A percentile compares a stretch with the other conserved stretches of the same genome.
Evolutionary conservation across 2,888 invertebrate species (phyloP).

Genomic region (Drosophila meridionalis): DNA sequence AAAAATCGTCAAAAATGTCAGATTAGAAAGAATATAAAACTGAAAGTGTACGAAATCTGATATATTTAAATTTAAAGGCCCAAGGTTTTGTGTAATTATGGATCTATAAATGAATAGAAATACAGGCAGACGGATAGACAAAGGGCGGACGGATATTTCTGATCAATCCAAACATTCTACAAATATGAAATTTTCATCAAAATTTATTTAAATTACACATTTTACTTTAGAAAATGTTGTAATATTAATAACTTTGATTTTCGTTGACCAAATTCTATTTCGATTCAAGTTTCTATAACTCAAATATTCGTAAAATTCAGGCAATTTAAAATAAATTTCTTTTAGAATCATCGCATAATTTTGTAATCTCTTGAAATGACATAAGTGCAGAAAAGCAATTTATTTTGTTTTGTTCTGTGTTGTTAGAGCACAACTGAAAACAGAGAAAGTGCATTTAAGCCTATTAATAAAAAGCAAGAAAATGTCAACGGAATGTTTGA

Average conservation of each 20-base stretch:
- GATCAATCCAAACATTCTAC: no score
- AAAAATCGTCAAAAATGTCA: neutral
- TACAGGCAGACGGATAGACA: no score
- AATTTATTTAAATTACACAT: no score
- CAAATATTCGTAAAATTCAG: neutral
- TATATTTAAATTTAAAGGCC: no score
- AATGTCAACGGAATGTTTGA: slow-evolving; percentile 51
- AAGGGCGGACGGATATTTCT: no score
- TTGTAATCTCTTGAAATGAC: neutral
- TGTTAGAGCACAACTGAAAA: neutral
- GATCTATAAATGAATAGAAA: no score
- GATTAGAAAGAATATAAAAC: no score
- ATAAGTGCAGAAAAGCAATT: neutral
- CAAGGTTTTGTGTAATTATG: no score
- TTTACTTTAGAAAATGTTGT: no score
- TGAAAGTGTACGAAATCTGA: no score
- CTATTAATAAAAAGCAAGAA: slow-evolving; percentile 62
- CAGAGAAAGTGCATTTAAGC: slow-evolving; percentile 48
- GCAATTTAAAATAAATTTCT: neutral
- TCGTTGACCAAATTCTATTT: neutral
- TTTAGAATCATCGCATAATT: neutral
- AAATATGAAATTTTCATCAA: no score
- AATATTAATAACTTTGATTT: no score
- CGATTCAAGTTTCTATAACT: neutral
- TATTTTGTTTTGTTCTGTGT: neutral